Percentiles rank a stretch among this genome's conserved stretches.
Conservation (phyloP, 1,140 invertebrate species). For the Adoxophyes honmai region DNA sequence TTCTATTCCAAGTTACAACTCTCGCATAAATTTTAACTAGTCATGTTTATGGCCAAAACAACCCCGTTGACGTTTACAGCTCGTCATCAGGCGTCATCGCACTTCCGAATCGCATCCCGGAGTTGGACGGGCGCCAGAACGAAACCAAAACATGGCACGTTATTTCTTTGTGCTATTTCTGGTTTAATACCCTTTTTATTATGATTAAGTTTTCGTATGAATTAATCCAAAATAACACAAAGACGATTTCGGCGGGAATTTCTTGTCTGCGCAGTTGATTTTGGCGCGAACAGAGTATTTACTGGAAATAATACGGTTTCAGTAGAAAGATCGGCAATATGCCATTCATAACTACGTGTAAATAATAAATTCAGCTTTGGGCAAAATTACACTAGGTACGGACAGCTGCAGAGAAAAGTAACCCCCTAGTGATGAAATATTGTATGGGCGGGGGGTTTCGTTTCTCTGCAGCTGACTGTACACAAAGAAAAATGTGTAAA, state of each 20-base stretch:
- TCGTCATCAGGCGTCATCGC: slow-evolving; percentile 5
- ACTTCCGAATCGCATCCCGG: slow-evolving; percentile 22
- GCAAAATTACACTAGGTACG: too few species aligned
- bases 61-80: background rate
- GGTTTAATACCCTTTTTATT: slow-evolving; percentile 2
- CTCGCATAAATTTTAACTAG: slow-evolving; percentile 22
- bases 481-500: too few species aligned
- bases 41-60: background rate
- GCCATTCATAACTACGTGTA: too few species aligned
- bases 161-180: slow-evolving; percentile 21
- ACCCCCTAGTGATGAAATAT: too few species aligned
- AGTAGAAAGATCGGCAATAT: too few species aligned
- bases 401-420: too few species aligned
- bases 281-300: too few species aligned
- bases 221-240: background rate
- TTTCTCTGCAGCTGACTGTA: too few species aligned
- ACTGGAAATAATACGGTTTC: too few species aligned
- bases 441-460: too few species aligned
- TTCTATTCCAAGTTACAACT: too few species aligned
- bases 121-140: slow-evolving; percentile 17
- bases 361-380: too few species aligned
- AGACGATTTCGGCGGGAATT: background rate
- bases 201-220: background rate
- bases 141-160: background rate
- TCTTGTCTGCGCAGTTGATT: background rate